Base-by-base conservation (phyloP, 35 echinoderm and acorn worm genomes). In the Ophioderma brevispina region DNA sequence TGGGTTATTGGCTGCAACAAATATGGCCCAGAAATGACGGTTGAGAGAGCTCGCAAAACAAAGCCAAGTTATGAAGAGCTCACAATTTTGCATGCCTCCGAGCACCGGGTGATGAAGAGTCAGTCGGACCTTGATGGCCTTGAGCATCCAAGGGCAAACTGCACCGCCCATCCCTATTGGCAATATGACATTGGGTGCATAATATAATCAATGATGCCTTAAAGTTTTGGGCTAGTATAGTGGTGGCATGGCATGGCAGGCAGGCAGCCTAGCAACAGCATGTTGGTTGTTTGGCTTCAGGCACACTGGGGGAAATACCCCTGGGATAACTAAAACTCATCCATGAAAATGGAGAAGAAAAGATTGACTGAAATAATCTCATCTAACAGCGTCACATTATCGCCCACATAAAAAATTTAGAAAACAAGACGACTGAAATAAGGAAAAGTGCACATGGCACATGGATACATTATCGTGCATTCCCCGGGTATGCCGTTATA, bases 361-460 rank as follows among this genome's bases (percentile, higher is more conserved):
- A 70, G 59, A 70, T 70, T 70, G 59, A 70, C 17, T 70, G 59
- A 70, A 70, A 70, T 70, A 70, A 70, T 70, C 59, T 70, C 59
- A 70, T 70, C 59, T 52, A 11, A 21, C 8, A 52, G 21, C 46
- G 46, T 52, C 23, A 70, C 59, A 70, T 13, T 25, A 70, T 70
- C 59, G 28, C 59, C 59, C 59, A 70, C 59, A 70, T 13, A 25
- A 70, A 70, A 70, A 13, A 70, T 70, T 70, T 8, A 70, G 15
- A 30, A 70, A 70, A 70, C 59, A 70, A 70, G n/a, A 70, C 10
- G 59, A 25, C 59, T 70, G n/a, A 70, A 70, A 70, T 70, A 70
- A 3, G n/a, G 17, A 70, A 70, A 70, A 70, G 59, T 70, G 28
- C 59, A 70, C 23, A 25, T 70, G 59, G 59, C 23, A 70, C 28